Evolutionary conservation across 1,140 invertebrate species (phyloP).

Genomic region (Aphis craccivora): DNA sequence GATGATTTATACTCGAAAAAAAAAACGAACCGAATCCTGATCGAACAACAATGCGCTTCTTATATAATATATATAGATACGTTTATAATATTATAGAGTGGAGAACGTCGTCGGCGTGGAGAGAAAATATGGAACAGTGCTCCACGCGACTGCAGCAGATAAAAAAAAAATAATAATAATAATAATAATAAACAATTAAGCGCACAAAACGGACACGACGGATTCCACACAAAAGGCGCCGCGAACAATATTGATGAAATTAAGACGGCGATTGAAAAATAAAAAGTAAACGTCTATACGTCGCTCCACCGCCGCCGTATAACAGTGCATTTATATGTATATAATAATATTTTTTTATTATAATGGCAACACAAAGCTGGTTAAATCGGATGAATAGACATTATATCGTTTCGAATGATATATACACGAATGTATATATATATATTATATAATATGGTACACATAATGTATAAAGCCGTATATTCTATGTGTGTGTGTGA

Average conservation of each 20-base stretch:
- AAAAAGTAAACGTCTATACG: not conserved
- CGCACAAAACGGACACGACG: slow-evolving; percentile 44
- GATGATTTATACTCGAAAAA: not conserved
- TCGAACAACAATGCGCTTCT: not conserved
- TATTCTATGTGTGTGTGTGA: not conserved
- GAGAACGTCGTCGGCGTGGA: not conserved
- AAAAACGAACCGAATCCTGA: not conserved
- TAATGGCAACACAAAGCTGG: slow-evolving; percentile 41
- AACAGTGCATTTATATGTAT: not conserved
- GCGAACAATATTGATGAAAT: slow-evolving; percentile 56
- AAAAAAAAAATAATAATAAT: not conserved
- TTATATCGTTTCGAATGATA: slow-evolving; percentile 25
- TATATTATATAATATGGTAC: not conserved
- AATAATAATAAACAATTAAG: slow-evolving; percentile 51
- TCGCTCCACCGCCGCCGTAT: not conserved
- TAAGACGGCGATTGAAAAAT: slow-evolving; percentile 49
- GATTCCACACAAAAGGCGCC: slow-evolving; percentile 34
- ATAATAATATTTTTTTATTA: not conserved
- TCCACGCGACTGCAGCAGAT: not conserved
- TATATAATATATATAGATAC: not conserved
- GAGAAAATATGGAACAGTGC: not conserved
- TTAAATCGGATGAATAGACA: slow-evolving; percentile 57
- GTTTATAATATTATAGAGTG: slow-evolving; percentile 1
- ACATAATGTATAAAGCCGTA: not conserved
- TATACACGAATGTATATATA: too few species aligned